Conservation (phyloP, 2,797 vertebrate genomes). For the Falco columbarius region DNA sequence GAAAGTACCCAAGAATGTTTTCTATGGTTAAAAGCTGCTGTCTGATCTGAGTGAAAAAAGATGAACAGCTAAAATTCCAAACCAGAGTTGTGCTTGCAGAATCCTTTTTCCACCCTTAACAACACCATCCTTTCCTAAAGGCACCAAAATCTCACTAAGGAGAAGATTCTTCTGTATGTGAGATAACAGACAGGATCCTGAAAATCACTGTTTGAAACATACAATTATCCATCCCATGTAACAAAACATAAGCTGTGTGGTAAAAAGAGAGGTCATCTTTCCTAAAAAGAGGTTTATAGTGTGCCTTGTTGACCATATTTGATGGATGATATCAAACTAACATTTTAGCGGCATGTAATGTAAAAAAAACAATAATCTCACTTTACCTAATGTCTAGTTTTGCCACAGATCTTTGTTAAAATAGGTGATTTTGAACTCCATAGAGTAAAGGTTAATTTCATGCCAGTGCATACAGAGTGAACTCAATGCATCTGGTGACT, state of each 20-base stretch:
- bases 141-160: neutral
- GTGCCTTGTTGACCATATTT: neutral
- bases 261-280: neutral
- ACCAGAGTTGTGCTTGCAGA: neutral
- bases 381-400: neutral
- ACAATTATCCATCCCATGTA: neutral
- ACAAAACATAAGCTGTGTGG: neutral
- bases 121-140: neutral
- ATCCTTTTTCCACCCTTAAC: neutral
- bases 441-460: neutral
- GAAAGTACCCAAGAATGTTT: neutral
- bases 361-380: neutral
- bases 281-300: neutral
- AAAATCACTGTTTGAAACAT: neutral
- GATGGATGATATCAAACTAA: neutral
- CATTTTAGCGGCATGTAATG: neutral
- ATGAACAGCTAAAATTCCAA: neutral
- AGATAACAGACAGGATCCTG: neutral
- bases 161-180: neutral
- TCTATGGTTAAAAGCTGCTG: neutral
- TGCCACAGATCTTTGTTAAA: neutral
- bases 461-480: neutral
- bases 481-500: neutral
- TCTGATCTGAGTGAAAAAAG: neutral
- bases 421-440: neutral